phyloP scores from a whole-genome alignment of 2,888 invertebrate genomes.

The Pseudococcus jackbeardsleyi region DNA sequence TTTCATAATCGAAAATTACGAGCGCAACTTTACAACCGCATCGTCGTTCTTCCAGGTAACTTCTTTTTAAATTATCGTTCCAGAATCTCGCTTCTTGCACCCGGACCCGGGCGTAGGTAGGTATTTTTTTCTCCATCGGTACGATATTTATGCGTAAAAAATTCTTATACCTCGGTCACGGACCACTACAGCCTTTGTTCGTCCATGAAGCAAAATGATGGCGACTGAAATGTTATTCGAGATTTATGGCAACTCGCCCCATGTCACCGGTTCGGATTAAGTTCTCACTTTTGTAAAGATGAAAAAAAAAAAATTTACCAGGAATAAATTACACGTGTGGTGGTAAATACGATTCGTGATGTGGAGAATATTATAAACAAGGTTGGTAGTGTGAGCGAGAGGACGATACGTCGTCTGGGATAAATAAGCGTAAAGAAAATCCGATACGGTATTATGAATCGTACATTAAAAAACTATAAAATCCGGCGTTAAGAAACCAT shows the following conservation, averaged over 20 bases:
- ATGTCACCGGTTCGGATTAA: constrained; percentile 46
- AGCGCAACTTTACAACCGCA: constrained; percentile 51
- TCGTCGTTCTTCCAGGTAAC: constrained; percentile 30
- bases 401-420: neutral
- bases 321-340: constrained; percentile 14
- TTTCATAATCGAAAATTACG: constrained; percentile 56
- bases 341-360: neutral
- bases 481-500: constrained; percentile 6
- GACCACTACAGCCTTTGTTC: constrained; percentile 47
- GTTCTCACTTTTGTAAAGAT: constrained; percentile 24
- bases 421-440: neutral
- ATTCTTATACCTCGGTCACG: constrained; percentile 43
- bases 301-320: neutral
- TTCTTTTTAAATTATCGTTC: constrained; percentile 52
- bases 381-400: neutral
- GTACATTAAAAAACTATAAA: constrained; percentile 30
- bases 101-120: neutral
- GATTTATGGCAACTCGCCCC: constrained; percentile 34
- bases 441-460: constrained; percentile 28
- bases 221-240: constrained; percentile 16
- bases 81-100: constrained; percentile 17
- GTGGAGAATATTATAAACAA: constrained; percentile 8
- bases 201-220: constrained; percentile 1
- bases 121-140: neutral
- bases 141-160: constrained; percentile 8